Percentiles rank a stretch among this genome's conserved stretches.
Conservation (phyloP, 2,888 invertebrate species). For the Agonum fuliginosum region DNA sequence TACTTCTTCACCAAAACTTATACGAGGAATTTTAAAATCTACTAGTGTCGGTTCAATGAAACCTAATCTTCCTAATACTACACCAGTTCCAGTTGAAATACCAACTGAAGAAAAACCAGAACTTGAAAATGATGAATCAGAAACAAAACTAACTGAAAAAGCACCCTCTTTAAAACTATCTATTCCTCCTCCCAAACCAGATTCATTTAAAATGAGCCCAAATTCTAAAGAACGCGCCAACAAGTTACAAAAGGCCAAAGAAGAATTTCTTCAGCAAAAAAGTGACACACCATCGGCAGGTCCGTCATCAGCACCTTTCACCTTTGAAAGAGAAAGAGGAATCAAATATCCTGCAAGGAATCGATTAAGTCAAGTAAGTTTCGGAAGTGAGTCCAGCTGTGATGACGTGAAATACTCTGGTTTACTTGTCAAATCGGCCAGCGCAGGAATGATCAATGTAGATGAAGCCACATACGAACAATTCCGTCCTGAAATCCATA, state of each 20-base stretch:
- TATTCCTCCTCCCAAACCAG: constrained; percentile 61
- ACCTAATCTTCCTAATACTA: constrained; percentile 45
- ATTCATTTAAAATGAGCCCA: constrained; percentile 61
- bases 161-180: constrained; percentile 67
- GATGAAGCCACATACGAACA: constrained; percentile 78
- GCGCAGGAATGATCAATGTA: constrained; percentile 86
- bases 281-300: not conserved
- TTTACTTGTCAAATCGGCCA: constrained; percentile 81
- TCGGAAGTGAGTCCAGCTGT: constrained; percentile 77
- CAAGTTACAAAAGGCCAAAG: constrained; percentile 82
- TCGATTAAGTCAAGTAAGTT: constrained; percentile 78
- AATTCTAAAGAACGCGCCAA: constrained; percentile 74
- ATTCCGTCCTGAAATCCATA: constrained; percentile 72
- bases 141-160: constrained; percentile 65
- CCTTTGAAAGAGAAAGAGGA: constrained; percentile 60
- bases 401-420: constrained; percentile 68
- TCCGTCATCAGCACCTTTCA: constrained; percentile 37
- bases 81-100: not conserved
- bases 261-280: constrained; percentile 78
- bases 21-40: constrained; percentile 69
- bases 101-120: constrained; percentile 10
- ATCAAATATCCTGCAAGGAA: constrained; percentile 68
- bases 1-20: constrained; percentile 61
- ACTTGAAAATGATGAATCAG: not conserved
- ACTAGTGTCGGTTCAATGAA: constrained; percentile 70